phyloP scores from a whole-genome alignment of 1,140 invertebrate species.

The Drosophila oshimai region DNA sequence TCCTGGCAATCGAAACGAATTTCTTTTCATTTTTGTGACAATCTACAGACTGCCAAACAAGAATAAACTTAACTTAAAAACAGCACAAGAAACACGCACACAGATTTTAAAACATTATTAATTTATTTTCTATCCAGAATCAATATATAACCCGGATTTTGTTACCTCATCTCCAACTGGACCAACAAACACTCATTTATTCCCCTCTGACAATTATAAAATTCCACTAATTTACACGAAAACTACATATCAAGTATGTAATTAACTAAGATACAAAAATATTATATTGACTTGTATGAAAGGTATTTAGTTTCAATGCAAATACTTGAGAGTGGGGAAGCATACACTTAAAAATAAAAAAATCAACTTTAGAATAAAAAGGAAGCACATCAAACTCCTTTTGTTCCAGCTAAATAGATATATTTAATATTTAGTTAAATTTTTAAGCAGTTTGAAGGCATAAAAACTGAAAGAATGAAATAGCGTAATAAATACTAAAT shows the following conservation, averaged over 20 bases:
- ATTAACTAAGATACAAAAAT: conserved; percentile 25
- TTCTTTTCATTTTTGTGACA: conserved; percentile 65
- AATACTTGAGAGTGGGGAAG: conserved; percentile 69
- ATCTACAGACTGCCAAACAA: conserved; percentile 72
- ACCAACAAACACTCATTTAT: conserved; percentile 46
- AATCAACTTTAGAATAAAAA: conserved; percentile 18
- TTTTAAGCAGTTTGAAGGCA: conserved; percentile 34
- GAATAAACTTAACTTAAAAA: conserved; percentile 13
- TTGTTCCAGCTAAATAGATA: neutral
- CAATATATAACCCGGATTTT: conserved; percentile 3
- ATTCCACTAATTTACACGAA: conserved; percentile 36
- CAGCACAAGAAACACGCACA: conserved; percentile 14
- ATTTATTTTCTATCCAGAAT: neutral
- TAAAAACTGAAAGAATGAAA: conserved; percentile 37
- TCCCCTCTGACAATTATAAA: neutral
- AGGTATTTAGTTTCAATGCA: conserved; percentile 47
- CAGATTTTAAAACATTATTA: neutral
- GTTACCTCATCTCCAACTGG: conserved; percentile 44
- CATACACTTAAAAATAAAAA: conserved; percentile 66
- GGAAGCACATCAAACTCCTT: conserved; percentile 12
- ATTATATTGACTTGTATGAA: conserved; percentile 25
- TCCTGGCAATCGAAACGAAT: conserved; percentile 35
- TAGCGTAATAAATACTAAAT: conserved; percentile 78
- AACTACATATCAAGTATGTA: conserved; percentile 75
- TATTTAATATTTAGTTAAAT: conserved; percentile 51